Evolutionary conservation across 2,113 vertebrate species (phyloP).

Genomic region (Hyla sarda): DNA sequence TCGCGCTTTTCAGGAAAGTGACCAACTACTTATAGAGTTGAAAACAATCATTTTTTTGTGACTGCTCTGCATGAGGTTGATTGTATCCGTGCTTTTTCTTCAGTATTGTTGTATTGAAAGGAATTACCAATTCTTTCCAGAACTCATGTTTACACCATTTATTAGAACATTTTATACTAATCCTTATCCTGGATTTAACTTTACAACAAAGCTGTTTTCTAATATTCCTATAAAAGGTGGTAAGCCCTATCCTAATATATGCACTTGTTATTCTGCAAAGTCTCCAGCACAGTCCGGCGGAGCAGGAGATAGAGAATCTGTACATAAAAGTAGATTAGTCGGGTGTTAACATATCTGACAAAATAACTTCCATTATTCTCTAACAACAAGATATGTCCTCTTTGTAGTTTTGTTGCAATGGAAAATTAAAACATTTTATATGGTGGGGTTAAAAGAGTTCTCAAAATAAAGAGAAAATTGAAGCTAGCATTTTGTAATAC

Average conservation of each 20-base stretch:
- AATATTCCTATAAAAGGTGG: neutral
- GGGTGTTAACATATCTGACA: neutral
- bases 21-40: no score
- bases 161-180: neutral
- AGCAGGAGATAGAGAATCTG: neutral
- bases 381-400: neutral
- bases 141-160: neutral
- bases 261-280: neutral
- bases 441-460: constrained; percentile 19
- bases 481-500: constrained; percentile 23
- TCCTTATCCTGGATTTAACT: neutral
- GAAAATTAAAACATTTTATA: constrained; percentile 24
- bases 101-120: neutral
- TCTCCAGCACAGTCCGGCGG: neutral
- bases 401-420: constrained; percentile 14
- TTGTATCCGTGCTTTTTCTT: neutral
- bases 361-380: neutral
- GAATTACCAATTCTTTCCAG: neutral
- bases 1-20: no score
- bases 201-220: neutral
- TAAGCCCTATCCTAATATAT: neutral
- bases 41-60: no score
- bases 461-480: constrained; percentile 34
- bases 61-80: neutral
- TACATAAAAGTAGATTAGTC: neutral